Evolutionary conservation across 1,140 invertebrate species (phyloP), one percentile per base, ranked within the genome.

Genomic region (Nixonia krombeini): DNA sequence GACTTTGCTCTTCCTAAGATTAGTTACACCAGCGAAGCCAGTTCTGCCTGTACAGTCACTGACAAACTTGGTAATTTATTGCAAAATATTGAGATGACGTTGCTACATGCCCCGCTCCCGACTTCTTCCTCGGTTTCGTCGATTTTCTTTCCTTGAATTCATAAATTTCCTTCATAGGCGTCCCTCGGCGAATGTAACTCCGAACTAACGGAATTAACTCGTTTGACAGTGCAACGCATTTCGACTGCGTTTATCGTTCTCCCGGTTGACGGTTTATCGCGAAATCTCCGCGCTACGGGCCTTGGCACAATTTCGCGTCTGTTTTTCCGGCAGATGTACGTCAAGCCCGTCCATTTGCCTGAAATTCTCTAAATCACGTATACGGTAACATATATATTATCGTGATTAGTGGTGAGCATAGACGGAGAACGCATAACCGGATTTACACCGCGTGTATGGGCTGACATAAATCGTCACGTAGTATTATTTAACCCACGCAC

Each of bases 1-100:
- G 68, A 72, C 72, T 73, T 74, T 63, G 63, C 62, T 73, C 56
- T 70, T 71, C 69, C 56, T 13, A 21, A 68, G 70, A 70, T 64
- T 70, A 59, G 58, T 58, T 10, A 13, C 9, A 29, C 31, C 31
- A 4, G 10, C 15, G 29, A 25, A 35, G 58, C 55, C 15, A 6
- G 21, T 21, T 2, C 6, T 6, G 6, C 3, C 37, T 26, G 28
- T 58, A 53, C 31, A 52, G 21, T 41, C 50, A 17, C 44, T 21
- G 44, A 10, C 23, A 42, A 71, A 73, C 55, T 74, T 72, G 7
- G 65, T 62, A 69, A 73, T 72, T 73, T 65, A 72, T 74, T 70
- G 65, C 57, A 66, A 72, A 72, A 72, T 72, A 74, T 72, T 63
- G 50, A 63, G 40, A 25, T 25, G 23, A n/a, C n/a, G n/a, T n/a